Base-by-base conservation (phyloP, 2,797 vertebrate genomes). In the Erethizon dorsatum region DNA sequence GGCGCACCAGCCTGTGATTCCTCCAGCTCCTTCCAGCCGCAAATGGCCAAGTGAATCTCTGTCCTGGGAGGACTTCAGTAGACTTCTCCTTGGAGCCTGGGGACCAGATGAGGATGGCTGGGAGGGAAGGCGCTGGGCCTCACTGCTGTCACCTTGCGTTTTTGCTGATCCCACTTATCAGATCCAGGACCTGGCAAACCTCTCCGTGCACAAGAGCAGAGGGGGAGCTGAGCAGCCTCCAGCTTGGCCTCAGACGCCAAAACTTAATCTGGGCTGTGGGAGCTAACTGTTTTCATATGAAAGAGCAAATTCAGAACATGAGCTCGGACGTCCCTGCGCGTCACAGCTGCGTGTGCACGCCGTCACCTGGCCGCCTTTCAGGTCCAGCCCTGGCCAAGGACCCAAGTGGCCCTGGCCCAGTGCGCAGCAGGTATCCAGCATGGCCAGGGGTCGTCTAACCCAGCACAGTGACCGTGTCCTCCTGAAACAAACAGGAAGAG, bases 131-230 rank as follows among this genome's bases (percentile, higher is more conserved):
- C 0, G 45, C 26, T 88, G 83, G 97, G 83, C 91, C 97, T 97
- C 17, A 41, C 75, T 96, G 63, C 67, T 97, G 90, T 97, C 96
- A 98, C 96, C 88, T 98, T 95, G 96, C 94, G 95, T 97, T 97
- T 98, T 87, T 97, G 96, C 97, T 98, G 97, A 98, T 97, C 95
- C 97, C 95, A 97, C 98, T 98, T 98, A 98, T 98, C 97, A 97
- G 96, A 97, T 97, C 96, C 96, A 97, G 98, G 84, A 96, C 97
- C 98, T 98, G 98, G 98, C 97, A 98, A 97, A 97, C 65, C 71
- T 97, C 97, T 86, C 91, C 79, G 91, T 84, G 4, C 15, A 96
- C 87, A 73, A 97, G 47, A 73, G 82, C 6, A 22, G 91, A 95
- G 95, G 93, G 92, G 96, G 94, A 97, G 97, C 97, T 98, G 97